Percentiles rank a stretch among this genome's conserved stretches.
phyloP scores from a whole-genome alignment of 2,113 vertebrate genomes.

The Carettochelys insculpta region DNA sequence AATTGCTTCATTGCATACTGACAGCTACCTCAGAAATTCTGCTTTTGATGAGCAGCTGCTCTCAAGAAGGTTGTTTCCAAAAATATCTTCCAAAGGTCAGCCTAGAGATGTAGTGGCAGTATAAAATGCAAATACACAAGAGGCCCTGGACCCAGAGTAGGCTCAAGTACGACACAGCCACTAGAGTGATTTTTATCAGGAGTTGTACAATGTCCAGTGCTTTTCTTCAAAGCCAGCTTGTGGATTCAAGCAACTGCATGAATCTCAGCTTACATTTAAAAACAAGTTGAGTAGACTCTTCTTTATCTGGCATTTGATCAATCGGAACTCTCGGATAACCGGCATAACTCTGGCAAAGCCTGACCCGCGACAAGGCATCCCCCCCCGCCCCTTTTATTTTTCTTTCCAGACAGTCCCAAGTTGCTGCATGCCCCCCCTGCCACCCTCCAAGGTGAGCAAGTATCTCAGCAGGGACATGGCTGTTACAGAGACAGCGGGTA shows the following conservation, averaged over 20 bases:
- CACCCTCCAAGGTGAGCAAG: too few species aligned
- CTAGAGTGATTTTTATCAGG: not conserved
- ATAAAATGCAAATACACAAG: slow-evolving; percentile 24
- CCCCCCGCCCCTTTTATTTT: too few species aligned
- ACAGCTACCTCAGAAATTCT: slow-evolving; percentile 7
- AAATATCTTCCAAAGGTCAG: slow-evolving; percentile 46
- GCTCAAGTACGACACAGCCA: not conserved
- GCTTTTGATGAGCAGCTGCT: slow-evolving; percentile 39
- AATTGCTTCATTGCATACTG: slow-evolving; percentile 19
- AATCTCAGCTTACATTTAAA: not conserved
- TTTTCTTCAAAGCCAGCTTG: not conserved
- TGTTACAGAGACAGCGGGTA: too few species aligned
- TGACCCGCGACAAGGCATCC: too few species aligned
- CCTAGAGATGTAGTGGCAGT: not conserved
- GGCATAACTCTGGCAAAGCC: too few species aligned
- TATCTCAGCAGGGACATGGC: too few species aligned
- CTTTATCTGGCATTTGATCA: too few species aligned
- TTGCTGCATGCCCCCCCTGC: too few species aligned
- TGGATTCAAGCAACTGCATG: not conserved
- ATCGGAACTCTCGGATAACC: too few species aligned
- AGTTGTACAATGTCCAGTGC: not conserved
- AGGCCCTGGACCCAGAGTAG: slow-evolving; percentile 43
- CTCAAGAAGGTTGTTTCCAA: slow-evolving; percentile 27
- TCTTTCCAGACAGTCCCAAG: too few species aligned
- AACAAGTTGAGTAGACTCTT: too few species aligned